Base-by-base conservation (phyloP, 2,797 vertebrate species). In the Uromys caudimaculatus region DNA sequence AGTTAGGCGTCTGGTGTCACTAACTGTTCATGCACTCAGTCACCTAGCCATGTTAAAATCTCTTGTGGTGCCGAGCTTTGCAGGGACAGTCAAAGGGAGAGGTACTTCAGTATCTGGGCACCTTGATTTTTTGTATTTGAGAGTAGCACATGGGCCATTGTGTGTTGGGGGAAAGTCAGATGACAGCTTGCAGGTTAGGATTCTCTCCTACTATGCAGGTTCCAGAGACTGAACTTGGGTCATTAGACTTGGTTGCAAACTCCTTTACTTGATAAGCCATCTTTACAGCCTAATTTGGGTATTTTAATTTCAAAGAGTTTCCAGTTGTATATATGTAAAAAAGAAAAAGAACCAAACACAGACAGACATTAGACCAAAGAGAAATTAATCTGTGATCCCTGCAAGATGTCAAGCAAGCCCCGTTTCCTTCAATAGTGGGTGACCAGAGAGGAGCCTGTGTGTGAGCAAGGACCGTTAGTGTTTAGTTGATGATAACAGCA, bases 221-320 rank as follows among this genome's bases (percentile, higher is more conserved):
- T 2, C 50, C 67, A 73, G 67, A 56, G n/a, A 56, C 17, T 27
- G 50, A 73, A 73, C 23, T 73, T 3, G 17, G 9, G 24, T 73
- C 10, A 38, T 73, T 41, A 73, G n/a, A 5, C 67, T 56, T 88
- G 67, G n/a, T 8, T 41, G 50, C n/a, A 73, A 73, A 50, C 50
- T 56, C 67, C n/a, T 73, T 56, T 32, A 73, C 50, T n/a, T 56
- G 32, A 52, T 7, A 9, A 73, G 67, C 35, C 19, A 73, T 56
- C 50, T 73, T 56, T 1, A 5, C 41, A 38, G 50, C 67, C 47
- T 71, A 73, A 29, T 56, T 69, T 38, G 23, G 47, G 27, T 50
- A 16, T 91, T 89, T 94, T 50, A 1, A 94, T 83, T 73, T 96
- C 76, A 67, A 50, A 75, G 32, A 47, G 16, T 88, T 94, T 92